Percentiles rank a stretch among this genome's conserved stretches.
phyloP scores from a whole-genome alignment of 2,113 vertebrate genomes.

The Chionodraco myersi region DNA sequence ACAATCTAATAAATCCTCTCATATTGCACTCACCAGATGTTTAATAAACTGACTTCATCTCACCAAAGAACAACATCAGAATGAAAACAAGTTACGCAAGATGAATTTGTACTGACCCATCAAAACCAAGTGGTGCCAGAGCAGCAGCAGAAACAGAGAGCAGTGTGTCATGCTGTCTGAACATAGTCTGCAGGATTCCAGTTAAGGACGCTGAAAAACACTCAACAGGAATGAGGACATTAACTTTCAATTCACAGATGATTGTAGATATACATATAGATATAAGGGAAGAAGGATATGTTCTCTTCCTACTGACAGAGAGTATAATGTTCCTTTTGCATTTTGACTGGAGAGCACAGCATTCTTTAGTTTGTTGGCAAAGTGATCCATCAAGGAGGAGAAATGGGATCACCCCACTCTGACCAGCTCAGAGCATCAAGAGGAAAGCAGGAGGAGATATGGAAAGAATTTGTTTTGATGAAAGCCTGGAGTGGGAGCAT shows the following conservation, averaged over 20 bases:
- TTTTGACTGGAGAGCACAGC: conserved; percentile 45
- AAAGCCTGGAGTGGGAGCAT: neutral
- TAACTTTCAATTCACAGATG: neutral
- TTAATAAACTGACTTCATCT: conserved; percentile 22
- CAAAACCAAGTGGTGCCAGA: neutral
- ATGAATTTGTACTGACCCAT: neutral
- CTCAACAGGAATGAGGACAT: neutral
- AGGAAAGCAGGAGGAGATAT: conserved; percentile 60
- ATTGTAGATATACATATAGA: neutral
- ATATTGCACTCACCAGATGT: conserved; percentile 8
- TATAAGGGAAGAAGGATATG: neutral
- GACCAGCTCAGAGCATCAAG: conserved; percentile 21
- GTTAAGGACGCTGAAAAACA: neutral
- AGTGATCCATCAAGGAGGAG: conserved; percentile 46
- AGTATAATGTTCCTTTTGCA: conserved; percentile 40
- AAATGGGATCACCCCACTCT: conserved; percentile 15
- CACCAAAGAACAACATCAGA: conserved; percentile 2
- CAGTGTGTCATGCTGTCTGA: neutral
- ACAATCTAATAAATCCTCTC: neutral
- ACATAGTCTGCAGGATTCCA: neutral
- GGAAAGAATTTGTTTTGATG: conserved; percentile 65
- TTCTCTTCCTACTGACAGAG: conserved; percentile 6
- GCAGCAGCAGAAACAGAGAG: neutral
- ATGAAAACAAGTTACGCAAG: conserved; percentile 17
- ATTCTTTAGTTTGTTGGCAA: conserved; percentile 54